These are phyloP conservation scores for Lithophane leautieri DNA, from an alignment of 2,888 invertebrate species.

Conservation along the genomic window DNA sequence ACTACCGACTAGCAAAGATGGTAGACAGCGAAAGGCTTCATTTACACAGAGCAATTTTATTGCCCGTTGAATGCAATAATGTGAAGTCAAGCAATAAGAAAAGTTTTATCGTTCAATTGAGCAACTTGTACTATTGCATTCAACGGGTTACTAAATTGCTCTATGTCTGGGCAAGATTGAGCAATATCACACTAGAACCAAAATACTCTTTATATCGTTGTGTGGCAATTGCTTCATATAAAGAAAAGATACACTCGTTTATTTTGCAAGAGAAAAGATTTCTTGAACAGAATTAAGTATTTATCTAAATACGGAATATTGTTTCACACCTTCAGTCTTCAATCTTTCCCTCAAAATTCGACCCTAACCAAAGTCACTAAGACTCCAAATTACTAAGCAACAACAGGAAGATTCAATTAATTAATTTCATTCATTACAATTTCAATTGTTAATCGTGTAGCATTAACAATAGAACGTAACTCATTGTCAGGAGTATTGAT, in stretches of 20 bases:
- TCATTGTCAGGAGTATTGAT: slow-evolving; percentile 39
- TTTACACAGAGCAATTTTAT: slow-evolving; percentile 6
- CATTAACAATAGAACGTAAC: slow-evolving; percentile 33
- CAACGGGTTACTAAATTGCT: background rate
- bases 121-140: background rate
- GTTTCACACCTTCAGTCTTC: background rate
- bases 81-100: background rate
- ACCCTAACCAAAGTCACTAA: background rate
- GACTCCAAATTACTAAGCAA: background rate
- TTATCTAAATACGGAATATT: background rate
- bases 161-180: slow-evolving; percentile 1
- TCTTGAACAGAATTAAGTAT: background rate
- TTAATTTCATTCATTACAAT: slow-evolving; percentile 45
- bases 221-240: background rate
- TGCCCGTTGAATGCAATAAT: slow-evolving; percentile 1
- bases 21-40: background rate
- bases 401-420: slow-evolving; percentile 27
- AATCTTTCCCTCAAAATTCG: background rate
- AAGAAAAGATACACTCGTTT: background rate
- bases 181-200: background rate
- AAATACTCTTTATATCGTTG: background rate
- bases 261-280: too few relatives aligned
- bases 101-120: slow-evolving; percentile 13
- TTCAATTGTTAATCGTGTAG: slow-evolving; percentile 32
- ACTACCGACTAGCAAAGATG: too few relatives aligned